phyloP scores from a whole-genome alignment of 2,888 invertebrate genomes.

The Drosophila borborema region DNA sequence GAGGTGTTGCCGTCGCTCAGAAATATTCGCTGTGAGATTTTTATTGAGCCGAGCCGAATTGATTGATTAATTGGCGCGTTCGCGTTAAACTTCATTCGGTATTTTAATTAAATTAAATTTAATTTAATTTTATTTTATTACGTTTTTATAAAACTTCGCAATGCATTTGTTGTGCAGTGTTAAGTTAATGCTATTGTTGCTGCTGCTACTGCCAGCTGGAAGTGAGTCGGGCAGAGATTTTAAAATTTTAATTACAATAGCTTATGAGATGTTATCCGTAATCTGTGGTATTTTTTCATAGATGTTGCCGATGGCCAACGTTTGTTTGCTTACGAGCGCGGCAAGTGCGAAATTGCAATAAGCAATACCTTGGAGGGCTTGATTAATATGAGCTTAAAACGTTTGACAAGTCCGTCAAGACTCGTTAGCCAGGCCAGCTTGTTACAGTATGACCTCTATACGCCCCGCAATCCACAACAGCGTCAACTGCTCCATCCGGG shows the following conservation, averaged over 20 bases:
- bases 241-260: not conserved
- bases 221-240: conserved; percentile 42
- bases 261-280: conserved; percentile 23
- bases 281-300: conserved; percentile 11
- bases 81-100: conserved; percentile 16
- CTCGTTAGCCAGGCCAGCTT: conserved; percentile 54
- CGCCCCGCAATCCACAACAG: conserved; percentile 66
- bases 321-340: conserved; percentile 71
- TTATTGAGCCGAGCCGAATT: conserved; percentile 41
- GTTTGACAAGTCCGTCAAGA: conserved; percentile 47
- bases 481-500: conserved; percentile 68
- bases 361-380: conserved; percentile 68
- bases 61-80: conserved; percentile 46
- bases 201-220: conserved; percentile 25
- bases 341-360: conserved; percentile 74
- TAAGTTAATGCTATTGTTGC: conserved; percentile 9
- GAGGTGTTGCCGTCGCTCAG: conserved; percentile 54
- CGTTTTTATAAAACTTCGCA: not conserved
- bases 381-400: conserved; percentile 58
- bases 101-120: conserved; percentile 15
- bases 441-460: conserved; percentile 79
- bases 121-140: conserved; percentile 7
- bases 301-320: conserved; percentile 21
- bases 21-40: conserved; percentile 34
- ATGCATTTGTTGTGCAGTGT: conserved; percentile 38